Percentiles rank a stretch among this genome's conserved stretches.
phyloP scores from a whole-genome alignment of 2,797 vertebrate genomes.

The Acropternis orthonyx region DNA sequence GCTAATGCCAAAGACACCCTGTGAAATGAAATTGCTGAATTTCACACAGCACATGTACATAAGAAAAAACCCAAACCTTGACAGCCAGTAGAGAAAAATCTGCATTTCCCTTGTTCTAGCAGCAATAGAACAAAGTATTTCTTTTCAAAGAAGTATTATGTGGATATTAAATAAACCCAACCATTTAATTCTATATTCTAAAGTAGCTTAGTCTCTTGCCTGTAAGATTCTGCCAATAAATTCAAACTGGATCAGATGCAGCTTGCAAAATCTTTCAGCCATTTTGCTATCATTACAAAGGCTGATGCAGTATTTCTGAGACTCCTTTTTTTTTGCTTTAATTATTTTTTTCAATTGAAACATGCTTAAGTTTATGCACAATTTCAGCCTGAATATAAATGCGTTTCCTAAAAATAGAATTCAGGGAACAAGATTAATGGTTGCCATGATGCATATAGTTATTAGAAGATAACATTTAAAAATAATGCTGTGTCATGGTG shows the following conservation, averaged over 20 bases:
- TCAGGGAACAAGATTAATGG: neutral
- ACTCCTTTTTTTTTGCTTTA: neutral
- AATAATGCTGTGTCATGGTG: neutral
- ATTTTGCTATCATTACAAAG: neutral
- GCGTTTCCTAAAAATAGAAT: neutral
- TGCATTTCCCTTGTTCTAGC: constrained; percentile 34
- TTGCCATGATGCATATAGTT: neutral
- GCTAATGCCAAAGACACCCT: constrained; percentile 62
- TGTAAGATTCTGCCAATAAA: constrained; percentile 41
- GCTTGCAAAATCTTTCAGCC: constrained; percentile 5
- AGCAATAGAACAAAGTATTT: constrained; percentile 35
- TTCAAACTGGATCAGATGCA: constrained; percentile 45
- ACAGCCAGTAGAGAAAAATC: constrained; percentile 32
- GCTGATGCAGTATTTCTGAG: neutral
- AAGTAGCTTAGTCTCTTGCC: constrained; percentile 27
- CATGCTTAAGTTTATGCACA: neutral
- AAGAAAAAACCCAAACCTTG: neutral
- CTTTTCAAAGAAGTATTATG: constrained; percentile 47
- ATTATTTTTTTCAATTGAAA: constrained; percentile 8
- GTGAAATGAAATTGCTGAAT: constrained; percentile 60
- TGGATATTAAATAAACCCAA: constrained; percentile 45
- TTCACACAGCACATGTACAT: constrained; percentile 24
- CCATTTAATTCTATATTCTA: constrained; percentile 34
- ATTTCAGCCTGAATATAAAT: neutral
- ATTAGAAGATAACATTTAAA: neutral